Evolutionary conservation across 1,140 invertebrate species (phyloP).

Genomic region (Trypoxylus dichotomus): DNA sequence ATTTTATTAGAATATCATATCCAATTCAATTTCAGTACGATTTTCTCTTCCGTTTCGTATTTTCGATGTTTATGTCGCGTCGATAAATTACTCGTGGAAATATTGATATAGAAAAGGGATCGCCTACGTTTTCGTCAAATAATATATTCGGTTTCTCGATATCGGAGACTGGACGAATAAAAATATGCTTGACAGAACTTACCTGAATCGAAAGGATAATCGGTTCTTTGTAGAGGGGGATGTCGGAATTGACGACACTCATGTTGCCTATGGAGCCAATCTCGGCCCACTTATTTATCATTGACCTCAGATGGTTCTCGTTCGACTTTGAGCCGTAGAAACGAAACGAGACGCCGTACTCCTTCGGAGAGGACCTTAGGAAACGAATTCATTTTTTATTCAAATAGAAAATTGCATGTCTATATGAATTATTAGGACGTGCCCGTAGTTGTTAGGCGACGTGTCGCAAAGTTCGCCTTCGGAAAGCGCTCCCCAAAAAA

Average conservation of each 20-base stretch:
- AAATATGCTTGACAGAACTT: not conserved
- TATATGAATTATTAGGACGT: not conserved
- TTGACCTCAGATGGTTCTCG: conserved; percentile 12
- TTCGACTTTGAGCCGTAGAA: conserved; percentile 25
- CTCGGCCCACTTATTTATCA: conserved; percentile 19
- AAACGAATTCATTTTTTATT: conserved; percentile 22
- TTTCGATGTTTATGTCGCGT: not conserved
- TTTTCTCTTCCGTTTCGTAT: too few species aligned
- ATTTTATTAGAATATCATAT: too few species aligned
- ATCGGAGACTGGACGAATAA: not conserved
- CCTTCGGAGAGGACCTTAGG: not conserved
- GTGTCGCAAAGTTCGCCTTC: not conserved
- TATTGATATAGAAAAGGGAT: not conserved
- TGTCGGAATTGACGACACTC: conserved; percentile 10
- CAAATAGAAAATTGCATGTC: conserved; percentile 19
- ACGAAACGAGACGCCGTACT: conserved; percentile 9
- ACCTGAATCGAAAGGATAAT: conserved; percentile 26
- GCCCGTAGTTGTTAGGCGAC: not conserved
- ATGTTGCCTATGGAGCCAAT: conserved; percentile 10
- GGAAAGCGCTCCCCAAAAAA: not conserved
- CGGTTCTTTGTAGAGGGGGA: not conserved
- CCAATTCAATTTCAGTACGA: too few species aligned
- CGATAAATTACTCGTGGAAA: not conserved
- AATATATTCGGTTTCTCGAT: not conserved
- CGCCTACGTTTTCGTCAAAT: not conserved